Evolutionary conservation across 2,113 vertebrate species (phyloP).

Genomic region (Diadophis punctatus): DNA sequence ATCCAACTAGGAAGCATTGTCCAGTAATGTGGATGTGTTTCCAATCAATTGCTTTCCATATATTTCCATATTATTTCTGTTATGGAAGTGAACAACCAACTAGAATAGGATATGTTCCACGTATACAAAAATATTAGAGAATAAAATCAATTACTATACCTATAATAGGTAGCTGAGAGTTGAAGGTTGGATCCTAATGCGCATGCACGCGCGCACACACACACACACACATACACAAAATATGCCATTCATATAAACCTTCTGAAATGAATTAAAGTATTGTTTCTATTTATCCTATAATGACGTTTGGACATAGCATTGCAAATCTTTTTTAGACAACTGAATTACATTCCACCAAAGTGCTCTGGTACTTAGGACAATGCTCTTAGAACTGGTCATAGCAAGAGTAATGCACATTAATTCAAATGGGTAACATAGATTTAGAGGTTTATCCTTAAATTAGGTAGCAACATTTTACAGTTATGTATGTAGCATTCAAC

Average conservation of each 20-base stretch:
- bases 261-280: background rate
- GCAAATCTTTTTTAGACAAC: background rate
- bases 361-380: background rate
- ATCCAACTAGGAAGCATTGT: background rate
- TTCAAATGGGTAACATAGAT: background rate
- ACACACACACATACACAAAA: background rate
- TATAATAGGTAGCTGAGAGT: background rate
- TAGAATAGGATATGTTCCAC: background rate
- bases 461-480: background rate
- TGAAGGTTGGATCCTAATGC: background rate
- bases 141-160: background rate
- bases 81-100: background rate
- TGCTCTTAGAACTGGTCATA: background rate
- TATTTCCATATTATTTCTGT: background rate
- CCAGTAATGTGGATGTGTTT: background rate
- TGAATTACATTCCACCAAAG: background rate
- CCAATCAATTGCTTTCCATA: background rate
- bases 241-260: background rate
- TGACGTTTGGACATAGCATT: background rate
- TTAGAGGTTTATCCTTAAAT: background rate
- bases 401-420: background rate
- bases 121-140: background rate
- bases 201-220: background rate
- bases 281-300: background rate
- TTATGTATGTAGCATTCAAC: background rate